Evolutionary conservation across 2,888 invertebrate species (phyloP).

Genomic region (Drosophila neoperkinsi): DNA sequence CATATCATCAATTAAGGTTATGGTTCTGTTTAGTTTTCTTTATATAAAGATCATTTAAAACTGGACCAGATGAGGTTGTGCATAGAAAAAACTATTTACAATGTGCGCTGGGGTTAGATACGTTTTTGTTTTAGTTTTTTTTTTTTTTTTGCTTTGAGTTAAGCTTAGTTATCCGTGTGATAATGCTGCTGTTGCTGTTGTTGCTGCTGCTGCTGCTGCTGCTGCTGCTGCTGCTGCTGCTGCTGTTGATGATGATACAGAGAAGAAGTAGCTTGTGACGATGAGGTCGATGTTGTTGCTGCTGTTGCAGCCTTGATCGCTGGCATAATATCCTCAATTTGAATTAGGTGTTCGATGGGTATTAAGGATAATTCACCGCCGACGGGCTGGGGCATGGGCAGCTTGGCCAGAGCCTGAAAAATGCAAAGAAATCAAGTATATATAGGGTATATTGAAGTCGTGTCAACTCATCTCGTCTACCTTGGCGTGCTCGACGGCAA

Average conservation of each 20-base stretch:
- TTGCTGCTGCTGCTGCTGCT: slow-evolving; percentile 46
- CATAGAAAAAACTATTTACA: slow-evolving; percentile 76
- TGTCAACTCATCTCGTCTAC: slow-evolving; percentile 54
- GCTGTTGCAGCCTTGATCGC: slow-evolving; percentile 69
- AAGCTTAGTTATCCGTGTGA: slow-evolving; percentile 64
- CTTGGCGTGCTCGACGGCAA: slow-evolving; percentile 87
- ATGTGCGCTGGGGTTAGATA: slow-evolving; percentile 46
- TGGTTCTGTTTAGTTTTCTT: slow-evolving; percentile 21
- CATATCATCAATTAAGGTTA: slow-evolving; percentile 58
- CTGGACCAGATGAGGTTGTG: slow-evolving; percentile 57
- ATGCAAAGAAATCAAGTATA: background rate
- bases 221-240: slow-evolving; percentile 38
- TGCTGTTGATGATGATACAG: slow-evolving; percentile 57
- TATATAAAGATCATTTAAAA: slow-evolving; percentile 45
- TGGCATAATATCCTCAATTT: slow-evolving; percentile 88
- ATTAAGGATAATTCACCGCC: slow-evolving; percentile 94
- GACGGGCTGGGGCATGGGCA: slow-evolving; percentile 86
- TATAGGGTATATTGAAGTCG: background rate
- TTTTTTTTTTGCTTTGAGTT: background rate
- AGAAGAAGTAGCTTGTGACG: slow-evolving; percentile 60
- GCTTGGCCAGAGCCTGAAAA: slow-evolving; percentile 85
- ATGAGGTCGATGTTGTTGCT: slow-evolving; percentile 40
- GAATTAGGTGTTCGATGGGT: slow-evolving; percentile 93
- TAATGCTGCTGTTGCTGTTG: slow-evolving; percentile 50
- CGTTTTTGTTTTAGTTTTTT: background rate